Conservation (phyloP, 2,113 vertebrate species). For the Lagenorhynchus albirostris region DNA sequence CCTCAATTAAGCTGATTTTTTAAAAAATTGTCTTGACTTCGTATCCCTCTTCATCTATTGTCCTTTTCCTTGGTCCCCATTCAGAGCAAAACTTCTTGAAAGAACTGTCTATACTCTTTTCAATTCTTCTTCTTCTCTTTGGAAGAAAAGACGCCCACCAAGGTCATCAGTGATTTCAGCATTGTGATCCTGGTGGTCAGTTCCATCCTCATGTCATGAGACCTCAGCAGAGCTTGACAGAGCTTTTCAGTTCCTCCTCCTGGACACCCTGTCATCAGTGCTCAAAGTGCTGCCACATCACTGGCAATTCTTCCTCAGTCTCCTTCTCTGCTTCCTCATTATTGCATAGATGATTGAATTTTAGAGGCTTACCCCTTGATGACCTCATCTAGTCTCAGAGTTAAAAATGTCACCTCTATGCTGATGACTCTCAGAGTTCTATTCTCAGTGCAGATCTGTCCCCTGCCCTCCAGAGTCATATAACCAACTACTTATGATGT, state of each 20-base stretch:
- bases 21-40: background rate
- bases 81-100: background rate
- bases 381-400: background rate
- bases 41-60: background rate
- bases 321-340: background rate
- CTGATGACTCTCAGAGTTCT: background rate
- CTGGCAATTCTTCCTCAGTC: background rate
- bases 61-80: background rate
- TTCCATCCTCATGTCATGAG: background rate
- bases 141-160: background rate
- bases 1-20: background rate
- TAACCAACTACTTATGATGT: background rate
- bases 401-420: background rate
- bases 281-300: accelerated
- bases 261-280: background rate
- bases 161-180: background rate
- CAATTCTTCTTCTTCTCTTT: background rate
- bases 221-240: background rate
- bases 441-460: background rate
- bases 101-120: background rate
- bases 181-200: background rate
- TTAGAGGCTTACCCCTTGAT: background rate
- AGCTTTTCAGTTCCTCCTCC: background rate
- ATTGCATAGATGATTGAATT: background rate
- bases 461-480: background rate